These are phyloP conservation scores for Jordanella pulchra DNA, from an alignment of 2,797 vertebrate genomes.

Conservation along the genomic window DNA sequence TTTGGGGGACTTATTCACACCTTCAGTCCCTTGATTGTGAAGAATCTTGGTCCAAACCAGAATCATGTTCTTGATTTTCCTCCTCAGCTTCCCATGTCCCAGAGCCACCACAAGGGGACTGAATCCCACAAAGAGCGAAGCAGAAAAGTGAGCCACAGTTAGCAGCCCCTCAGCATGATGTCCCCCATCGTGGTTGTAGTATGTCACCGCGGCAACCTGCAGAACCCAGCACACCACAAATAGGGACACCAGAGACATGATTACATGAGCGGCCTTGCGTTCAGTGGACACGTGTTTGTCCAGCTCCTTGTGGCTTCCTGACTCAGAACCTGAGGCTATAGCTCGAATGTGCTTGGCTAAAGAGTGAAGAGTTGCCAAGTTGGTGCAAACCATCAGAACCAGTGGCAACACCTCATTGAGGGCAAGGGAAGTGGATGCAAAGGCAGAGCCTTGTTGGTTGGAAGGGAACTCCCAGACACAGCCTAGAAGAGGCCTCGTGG, in stretches of 20 bases:
- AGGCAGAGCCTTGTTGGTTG: conserved; percentile 67
- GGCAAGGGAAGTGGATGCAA: conserved; percentile 77
- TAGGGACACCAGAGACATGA: conserved; percentile 77
- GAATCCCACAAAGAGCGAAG: conserved; percentile 82
- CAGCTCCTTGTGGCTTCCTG: conserved; percentile 54
- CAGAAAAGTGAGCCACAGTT: conserved; percentile 80
- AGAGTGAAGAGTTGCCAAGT: conserved; percentile 76
- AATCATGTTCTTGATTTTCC: conserved; percentile 66
- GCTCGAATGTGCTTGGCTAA: conserved; percentile 80
- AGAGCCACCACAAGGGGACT: conserved; percentile 83
- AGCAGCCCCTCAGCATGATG: conserved; percentile 73
- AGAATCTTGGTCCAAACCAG: conserved; percentile 36
- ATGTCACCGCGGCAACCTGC: conserved; percentile 81
- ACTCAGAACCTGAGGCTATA: conserved; percentile 51
- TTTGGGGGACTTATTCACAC: conserved; percentile 13
- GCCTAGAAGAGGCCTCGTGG: conserved; percentile 80
- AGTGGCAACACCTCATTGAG: conserved; percentile 81
- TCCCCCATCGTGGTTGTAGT: conserved; percentile 82
- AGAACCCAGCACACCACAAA: conserved; percentile 84
- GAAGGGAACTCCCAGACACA: conserved; percentile 83
- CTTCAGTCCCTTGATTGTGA: conserved; percentile 3
- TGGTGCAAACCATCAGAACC: conserved; percentile 81
- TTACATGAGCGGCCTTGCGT: conserved; percentile 81
- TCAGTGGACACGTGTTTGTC: conserved; percentile 74
- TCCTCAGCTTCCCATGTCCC: conserved; percentile 83